phyloP scores from a whole-genome alignment of 1,140 invertebrate species.

The Cherax destructor region DNA sequence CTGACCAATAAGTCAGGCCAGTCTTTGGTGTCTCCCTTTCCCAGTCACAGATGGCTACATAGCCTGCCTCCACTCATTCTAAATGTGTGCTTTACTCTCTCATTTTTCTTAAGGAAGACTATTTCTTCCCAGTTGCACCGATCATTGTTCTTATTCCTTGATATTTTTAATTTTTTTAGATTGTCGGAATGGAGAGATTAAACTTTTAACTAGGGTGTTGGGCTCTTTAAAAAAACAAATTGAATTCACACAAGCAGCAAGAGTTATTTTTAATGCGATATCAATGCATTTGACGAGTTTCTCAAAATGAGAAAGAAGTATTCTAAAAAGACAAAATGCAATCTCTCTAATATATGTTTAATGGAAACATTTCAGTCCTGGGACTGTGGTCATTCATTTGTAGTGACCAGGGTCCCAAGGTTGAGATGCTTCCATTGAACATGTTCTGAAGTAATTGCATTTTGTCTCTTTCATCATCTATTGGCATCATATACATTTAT shows the following conservation, averaged over 20 bases:
- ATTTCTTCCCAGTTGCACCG: neutral
- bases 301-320: neutral
- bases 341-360: too few relatives aligned
- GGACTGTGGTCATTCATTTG: too few relatives aligned
- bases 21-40: constrained; percentile 52
- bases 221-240: too few relatives aligned
- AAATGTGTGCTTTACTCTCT: neutral
- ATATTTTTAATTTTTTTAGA: neutral
- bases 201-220: neutral
- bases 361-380: too few relatives aligned
- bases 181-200: neutral
- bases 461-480: too few relatives aligned
- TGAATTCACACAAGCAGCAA: neutral
- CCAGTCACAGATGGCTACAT: constrained; percentile 13
- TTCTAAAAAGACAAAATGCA: too few relatives aligned
- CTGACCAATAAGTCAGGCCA: constrained; percentile 48
- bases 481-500: too few relatives aligned
- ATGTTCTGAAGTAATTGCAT: too few relatives aligned
- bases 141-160: constrained; percentile 14
- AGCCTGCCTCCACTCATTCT: neutral
- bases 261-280: neutral
- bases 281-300: neutral
- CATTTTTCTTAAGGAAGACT: neutral
- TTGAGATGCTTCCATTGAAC: too few relatives aligned
- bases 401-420: too few relatives aligned